These are phyloP conservation scores for Campopleginae sp. DNA, from an alignment of 2,888 invertebrate species.

Conservation along the genomic window DNA sequence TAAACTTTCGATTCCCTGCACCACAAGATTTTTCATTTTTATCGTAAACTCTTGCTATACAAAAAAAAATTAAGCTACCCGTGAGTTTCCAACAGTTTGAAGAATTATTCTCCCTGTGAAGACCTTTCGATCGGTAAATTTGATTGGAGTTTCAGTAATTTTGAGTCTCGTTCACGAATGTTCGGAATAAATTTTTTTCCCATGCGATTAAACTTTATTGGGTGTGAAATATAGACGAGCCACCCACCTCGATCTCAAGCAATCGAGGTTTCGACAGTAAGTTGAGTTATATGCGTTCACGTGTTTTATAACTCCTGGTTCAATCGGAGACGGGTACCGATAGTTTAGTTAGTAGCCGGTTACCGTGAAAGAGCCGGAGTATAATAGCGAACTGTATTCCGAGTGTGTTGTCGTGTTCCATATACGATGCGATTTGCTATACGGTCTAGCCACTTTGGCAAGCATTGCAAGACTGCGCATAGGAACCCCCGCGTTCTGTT, in stretches of 20 bases:
- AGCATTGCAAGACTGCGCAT: background rate
- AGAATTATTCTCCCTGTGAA: no score
- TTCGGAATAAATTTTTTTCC: no score
- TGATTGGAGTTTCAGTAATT: no score
- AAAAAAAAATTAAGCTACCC: no score
- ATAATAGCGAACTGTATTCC: slow-evolving; percentile 14
- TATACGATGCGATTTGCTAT: slow-evolving; percentile 22
- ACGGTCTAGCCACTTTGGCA: slow-evolving; percentile 10
- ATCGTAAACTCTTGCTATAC: no score
- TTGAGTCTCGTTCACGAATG: no score
- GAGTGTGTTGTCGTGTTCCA: slow-evolving; percentile 44
- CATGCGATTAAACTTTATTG: background rate
- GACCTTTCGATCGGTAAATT: no score
- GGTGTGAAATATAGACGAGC: background rate
- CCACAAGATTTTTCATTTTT: no score
- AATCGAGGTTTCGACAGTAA: slow-evolving; percentile 1
- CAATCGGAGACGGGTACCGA: slow-evolving; percentile 46
- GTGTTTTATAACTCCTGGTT: slow-evolving; percentile 38
- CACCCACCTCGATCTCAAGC: background rate
- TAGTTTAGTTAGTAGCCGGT: slow-evolving; percentile 55
- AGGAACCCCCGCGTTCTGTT: slow-evolving; percentile 19
- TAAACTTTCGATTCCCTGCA: no score
- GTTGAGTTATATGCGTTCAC: slow-evolving; percentile 19
- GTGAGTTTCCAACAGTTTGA: no score
- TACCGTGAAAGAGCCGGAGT: slow-evolving; percentile 34